Evolutionary conservation across 30 jellyfish, hydroid and myxozoan species (phyloP).

Genomic region (Catostylus mosaicus): DNA sequence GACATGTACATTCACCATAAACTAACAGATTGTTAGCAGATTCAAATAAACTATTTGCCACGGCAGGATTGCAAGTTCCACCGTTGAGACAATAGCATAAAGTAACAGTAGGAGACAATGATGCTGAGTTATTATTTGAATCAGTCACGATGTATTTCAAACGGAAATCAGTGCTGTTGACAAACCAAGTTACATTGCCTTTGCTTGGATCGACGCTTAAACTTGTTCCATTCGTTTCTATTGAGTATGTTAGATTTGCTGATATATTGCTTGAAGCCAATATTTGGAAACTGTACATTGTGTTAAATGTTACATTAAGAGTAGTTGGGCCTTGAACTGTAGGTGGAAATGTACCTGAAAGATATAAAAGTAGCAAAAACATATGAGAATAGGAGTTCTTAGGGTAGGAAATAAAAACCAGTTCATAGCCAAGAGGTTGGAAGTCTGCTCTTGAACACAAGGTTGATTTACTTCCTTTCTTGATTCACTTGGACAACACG

Average conservation of each 20-base stretch:
- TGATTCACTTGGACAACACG: neutral
- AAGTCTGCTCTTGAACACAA: neutral
- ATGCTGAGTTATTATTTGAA: too few species aligned
- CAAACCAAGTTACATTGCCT: too few species aligned
- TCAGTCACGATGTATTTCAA: too few species aligned
- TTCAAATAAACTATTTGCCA: neutral
- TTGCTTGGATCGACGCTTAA: too few species aligned
- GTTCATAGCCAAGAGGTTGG: neutral
- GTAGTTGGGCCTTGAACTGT: slow-evolving; percentile 55
- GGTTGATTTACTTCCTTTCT: neutral
- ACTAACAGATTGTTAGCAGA: slow-evolving; percentile 13
- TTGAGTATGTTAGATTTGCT: slow-evolving; percentile 23
- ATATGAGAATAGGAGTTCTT: neutral
- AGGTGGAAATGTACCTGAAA: slow-evolving; percentile 66
- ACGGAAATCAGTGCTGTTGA: too few species aligned
- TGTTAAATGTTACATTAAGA: slow-evolving; percentile 19
- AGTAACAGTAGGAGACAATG: slow-evolving; percentile 52
- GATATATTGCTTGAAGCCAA: slow-evolving; percentile 39
- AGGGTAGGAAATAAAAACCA: neutral
- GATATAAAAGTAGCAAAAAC: neutral
- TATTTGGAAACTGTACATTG: slow-evolving; percentile 43
- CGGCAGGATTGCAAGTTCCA: slow-evolving; percentile 43
- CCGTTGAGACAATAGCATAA: slow-evolving; percentile 75
- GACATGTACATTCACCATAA: slow-evolving; percentile 50
- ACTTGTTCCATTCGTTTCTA: too few species aligned